Evolutionary conservation across 1,140 invertebrate genomes (phyloP).

Genomic region (Zophobas morio): DNA sequence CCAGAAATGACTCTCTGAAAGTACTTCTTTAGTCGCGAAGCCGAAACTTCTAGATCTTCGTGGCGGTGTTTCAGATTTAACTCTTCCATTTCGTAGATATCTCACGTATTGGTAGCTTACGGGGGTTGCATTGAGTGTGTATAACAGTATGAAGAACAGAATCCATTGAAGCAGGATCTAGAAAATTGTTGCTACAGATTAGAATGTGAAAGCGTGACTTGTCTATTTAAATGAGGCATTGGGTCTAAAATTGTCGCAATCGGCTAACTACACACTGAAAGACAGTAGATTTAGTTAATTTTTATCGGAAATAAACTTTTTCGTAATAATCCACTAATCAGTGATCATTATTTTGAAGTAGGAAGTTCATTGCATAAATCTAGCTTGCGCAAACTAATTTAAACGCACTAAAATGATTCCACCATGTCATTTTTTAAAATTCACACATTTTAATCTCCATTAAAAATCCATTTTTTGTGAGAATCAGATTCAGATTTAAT

Average conservation of each 20-base stretch:
- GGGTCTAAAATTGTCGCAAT: background rate
- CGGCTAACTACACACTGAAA: background rate
- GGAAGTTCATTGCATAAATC: constrained; percentile 25
- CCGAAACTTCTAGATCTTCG: constrained; percentile 38
- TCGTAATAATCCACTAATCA: no score
- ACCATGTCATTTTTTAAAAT: constrained; percentile 13
- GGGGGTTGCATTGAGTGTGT: constrained; percentile 2
- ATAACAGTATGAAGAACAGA: background rate
- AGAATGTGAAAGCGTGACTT: background rate
- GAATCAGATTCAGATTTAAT: constrained; percentile 2
- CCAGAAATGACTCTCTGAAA: constrained; percentile 17
- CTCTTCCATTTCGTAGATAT: constrained; percentile 6
- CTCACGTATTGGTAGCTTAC: constrained; percentile 24
- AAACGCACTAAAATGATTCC: background rate
- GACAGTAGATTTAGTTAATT: no score
- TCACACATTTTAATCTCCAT: constrained; percentile 17
- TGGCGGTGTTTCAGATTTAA: background rate
- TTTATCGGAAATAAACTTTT: no score
- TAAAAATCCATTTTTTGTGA: constrained; percentile 25
- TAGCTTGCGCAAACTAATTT: constrained; percentile 24
- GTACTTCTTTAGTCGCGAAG: background rate
- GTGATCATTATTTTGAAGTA: background rate
- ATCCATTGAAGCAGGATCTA: constrained; percentile 13
- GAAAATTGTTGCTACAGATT: background rate
- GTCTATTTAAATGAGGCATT: background rate